These are phyloP conservation scores for Rhagonycha lutea DNA, from an alignment of 2,888 invertebrate species.

Conservation along the genomic window DNA sequence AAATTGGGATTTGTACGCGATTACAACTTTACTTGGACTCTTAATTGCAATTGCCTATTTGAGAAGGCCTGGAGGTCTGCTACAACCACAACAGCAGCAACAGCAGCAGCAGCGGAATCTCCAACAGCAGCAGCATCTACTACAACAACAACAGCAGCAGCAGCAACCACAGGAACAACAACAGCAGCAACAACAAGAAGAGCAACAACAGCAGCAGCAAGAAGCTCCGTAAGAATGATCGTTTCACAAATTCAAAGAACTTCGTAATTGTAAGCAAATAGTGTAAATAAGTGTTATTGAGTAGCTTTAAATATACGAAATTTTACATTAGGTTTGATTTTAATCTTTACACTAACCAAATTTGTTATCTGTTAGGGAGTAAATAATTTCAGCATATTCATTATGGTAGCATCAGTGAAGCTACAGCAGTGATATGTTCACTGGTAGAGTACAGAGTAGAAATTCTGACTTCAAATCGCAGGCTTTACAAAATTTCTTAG, in stretches of 20 bases:
- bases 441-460: too few species aligned
- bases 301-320: constrained; percentile 11
- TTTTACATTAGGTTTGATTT: constrained; percentile 5
- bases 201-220: constrained; percentile 10
- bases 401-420: too few species aligned
- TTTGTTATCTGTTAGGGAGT: too few species aligned
- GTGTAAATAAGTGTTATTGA: constrained; percentile 21
- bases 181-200: constrained; percentile 10
- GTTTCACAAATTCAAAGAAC: not conserved
- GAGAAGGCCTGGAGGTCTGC: constrained; percentile 61
- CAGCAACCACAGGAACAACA: not conserved
- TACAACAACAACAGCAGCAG: not conserved
- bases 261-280: constrained; percentile 4
- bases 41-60: constrained; percentile 83
- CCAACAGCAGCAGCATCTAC: not conserved
- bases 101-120: too few species aligned
- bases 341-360: not conserved
- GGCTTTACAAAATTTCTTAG: too few species aligned
- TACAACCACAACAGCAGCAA: constrained; percentile 12
- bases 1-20: constrained; percentile 94
- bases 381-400: too few species aligned
- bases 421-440: too few species aligned
- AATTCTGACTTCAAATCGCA: too few species aligned
- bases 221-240: not conserved
- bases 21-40: constrained; percentile 79